Conservation (phyloP, 2,888 invertebrate genomes). For the Cryptosula pallasiana region DNA sequence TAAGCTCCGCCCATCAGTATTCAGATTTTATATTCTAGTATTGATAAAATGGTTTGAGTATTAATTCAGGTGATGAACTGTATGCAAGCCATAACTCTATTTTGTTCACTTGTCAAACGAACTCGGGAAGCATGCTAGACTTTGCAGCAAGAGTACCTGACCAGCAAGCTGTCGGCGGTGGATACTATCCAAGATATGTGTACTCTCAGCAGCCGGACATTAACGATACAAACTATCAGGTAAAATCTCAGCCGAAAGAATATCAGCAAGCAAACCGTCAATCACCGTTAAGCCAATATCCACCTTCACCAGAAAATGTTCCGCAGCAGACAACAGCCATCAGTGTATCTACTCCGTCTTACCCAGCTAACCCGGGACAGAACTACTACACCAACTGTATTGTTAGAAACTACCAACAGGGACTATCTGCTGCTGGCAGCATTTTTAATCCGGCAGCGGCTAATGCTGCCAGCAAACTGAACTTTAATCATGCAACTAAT, state of each 20-base stretch:
- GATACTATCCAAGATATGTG: constrained; percentile 5
- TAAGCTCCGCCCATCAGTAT: no score
- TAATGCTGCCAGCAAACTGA: background rate
- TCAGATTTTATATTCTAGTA: no score
- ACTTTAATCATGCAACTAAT: background rate
- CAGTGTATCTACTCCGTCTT: background rate
- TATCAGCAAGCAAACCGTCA: background rate
- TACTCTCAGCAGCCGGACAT: constrained; percentile 10
- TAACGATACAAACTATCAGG: background rate
- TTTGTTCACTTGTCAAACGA: no score
- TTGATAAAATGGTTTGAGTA: no score
- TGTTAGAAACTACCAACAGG: constrained; percentile 21
- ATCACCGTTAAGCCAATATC: background rate
- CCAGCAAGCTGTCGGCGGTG: background rate
- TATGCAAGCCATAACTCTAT: no score
- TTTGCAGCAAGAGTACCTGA: constrained; percentile 1
- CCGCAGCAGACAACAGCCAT: background rate
- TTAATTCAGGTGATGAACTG: no score
- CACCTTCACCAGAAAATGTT: constrained; percentile 6
- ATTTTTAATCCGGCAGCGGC: background rate
- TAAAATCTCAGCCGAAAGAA: constrained; percentile 1
- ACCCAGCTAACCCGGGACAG: background rate
- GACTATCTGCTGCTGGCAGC: background rate
- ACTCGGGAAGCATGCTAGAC: background rate
- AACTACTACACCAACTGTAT: constrained; percentile 14